These are phyloP conservation scores for Stomatorhinus ivindoensis DNA, from an alignment of 2,113 vertebrate genomes.

Conservation along the genomic window DNA sequence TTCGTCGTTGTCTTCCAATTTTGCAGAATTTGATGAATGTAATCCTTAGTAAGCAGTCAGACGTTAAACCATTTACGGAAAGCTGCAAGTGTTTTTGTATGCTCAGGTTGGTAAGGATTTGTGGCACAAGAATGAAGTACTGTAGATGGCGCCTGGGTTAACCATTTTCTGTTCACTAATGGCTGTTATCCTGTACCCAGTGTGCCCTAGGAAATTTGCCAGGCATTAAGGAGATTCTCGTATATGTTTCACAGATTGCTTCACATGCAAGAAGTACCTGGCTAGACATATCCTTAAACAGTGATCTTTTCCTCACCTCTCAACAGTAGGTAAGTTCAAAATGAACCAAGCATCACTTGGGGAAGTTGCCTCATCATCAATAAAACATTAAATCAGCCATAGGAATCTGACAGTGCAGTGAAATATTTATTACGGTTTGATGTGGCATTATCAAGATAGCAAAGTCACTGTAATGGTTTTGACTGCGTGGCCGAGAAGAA, in stretches of 20 bases:
- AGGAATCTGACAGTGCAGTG: slow-evolving; percentile 24
- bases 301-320: slow-evolving; percentile 8
- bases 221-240: background rate
- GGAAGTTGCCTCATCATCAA: slow-evolving; percentile 26
- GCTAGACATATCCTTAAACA: background rate
- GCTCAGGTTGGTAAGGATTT: background rate
- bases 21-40: background rate
- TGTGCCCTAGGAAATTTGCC: background rate
- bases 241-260: background rate
- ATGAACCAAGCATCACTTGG: slow-evolving; percentile 7
- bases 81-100: background rate
- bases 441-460: slow-evolving; percentile 19
- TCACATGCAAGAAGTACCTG: background rate
- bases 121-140: background rate
- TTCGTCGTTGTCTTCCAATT: background rate
- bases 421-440: slow-evolving; percentile 34
- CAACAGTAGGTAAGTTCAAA: background rate
- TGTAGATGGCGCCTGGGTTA: background rate
- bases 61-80: background rate
- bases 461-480: slow-evolving; percentile 7
- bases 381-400: slow-evolving; percentile 38
- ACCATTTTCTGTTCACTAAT: background rate
- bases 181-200: background rate
- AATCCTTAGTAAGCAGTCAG: background rate
- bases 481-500: background rate